A percentile compares a stretch with the other conserved stretches of the same genome.
Conservation (phyloP, 2,888 invertebrate genomes). For the Leucania comma region DNA sequence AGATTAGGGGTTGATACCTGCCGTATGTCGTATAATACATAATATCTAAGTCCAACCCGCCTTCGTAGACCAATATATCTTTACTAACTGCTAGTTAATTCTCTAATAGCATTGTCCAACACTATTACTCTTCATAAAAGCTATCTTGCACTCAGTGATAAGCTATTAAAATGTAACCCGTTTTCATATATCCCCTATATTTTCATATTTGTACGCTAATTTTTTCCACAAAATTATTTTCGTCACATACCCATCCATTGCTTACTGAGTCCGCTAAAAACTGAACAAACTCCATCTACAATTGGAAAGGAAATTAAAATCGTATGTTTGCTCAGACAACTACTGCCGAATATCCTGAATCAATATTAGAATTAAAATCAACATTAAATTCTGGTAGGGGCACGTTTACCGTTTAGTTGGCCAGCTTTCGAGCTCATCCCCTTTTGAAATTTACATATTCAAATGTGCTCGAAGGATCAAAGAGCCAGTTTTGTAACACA, state of each 20-base stretch:
- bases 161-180: conserved; percentile 16
- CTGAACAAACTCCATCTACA: not conserved
- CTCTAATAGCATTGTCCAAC: not conserved
- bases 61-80: not conserved
- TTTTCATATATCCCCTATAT: conserved; percentile 12
- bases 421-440: conserved; percentile 59
- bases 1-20: too few relatives aligned
- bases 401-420: conserved; percentile 56
- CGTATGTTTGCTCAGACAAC: conserved; percentile 41
- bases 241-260: conserved; percentile 16
- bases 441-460: conserved; percentile 79
- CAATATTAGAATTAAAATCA: conserved; percentile 63
- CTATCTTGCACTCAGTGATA: conserved; percentile 40
- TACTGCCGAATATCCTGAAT: conserved; percentile 43
- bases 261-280: conserved; percentile 14
- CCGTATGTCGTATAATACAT: too few relatives aligned
- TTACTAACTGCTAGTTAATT: not conserved
- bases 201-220: conserved; percentile 30
- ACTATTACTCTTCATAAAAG: conserved; percentile 11
- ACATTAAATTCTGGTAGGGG: conserved; percentile 56
- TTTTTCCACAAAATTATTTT: conserved; percentile 31
- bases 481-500: conserved; percentile 71
- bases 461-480: conserved; percentile 77
- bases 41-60: too few relatives aligned
- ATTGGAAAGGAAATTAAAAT: conserved; percentile 49